Evolutionary conservation across 2,888 invertebrate genomes (phyloP).

Genomic region (Celastrina argiolus): DNA sequence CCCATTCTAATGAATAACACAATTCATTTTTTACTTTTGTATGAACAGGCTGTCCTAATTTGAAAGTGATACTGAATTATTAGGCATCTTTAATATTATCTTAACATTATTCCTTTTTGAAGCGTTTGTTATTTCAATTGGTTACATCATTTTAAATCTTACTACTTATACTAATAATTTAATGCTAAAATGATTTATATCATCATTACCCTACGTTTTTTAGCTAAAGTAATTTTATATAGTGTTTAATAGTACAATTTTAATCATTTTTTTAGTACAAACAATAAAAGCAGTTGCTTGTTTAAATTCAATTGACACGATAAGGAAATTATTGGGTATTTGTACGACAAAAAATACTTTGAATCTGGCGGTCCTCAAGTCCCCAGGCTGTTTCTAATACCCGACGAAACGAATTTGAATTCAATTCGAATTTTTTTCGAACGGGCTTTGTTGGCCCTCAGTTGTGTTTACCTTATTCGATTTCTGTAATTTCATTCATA

Average conservation of each 20-base stretch:
- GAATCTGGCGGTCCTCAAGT: slow-evolving; percentile 56
- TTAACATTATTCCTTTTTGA: background rate
- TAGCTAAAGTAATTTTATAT: too few species aligned
- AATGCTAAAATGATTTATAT: too few species aligned
- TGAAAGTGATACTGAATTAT: slow-evolving; percentile 25
- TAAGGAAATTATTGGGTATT: slow-evolving; percentile 10
- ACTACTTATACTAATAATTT: too few species aligned
- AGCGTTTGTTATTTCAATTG: too few species aligned
- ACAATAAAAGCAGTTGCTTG: background rate
- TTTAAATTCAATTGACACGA: slow-evolving; percentile 27
- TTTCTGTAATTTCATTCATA: slow-evolving; percentile 79
- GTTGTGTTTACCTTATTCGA: slow-evolving; percentile 79
- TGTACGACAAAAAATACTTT: slow-evolving; percentile 15
- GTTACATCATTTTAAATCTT: too few species aligned
- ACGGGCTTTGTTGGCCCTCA: slow-evolving; percentile 76
- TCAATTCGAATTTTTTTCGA: slow-evolving; percentile 77
- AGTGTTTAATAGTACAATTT: too few species aligned
- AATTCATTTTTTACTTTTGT: slow-evolving; percentile 30
- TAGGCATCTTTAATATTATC: background rate
- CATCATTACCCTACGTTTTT: too few species aligned
- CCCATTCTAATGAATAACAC: slow-evolving; percentile 31
- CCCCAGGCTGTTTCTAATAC: slow-evolving; percentile 75
- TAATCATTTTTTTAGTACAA: background rate
- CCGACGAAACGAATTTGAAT: slow-evolving; percentile 78
- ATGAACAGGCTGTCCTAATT: slow-evolving; percentile 26